phyloP scores from a whole-genome alignment of 2,888 invertebrate genomes.

The Caradrina kadenii region DNA sequence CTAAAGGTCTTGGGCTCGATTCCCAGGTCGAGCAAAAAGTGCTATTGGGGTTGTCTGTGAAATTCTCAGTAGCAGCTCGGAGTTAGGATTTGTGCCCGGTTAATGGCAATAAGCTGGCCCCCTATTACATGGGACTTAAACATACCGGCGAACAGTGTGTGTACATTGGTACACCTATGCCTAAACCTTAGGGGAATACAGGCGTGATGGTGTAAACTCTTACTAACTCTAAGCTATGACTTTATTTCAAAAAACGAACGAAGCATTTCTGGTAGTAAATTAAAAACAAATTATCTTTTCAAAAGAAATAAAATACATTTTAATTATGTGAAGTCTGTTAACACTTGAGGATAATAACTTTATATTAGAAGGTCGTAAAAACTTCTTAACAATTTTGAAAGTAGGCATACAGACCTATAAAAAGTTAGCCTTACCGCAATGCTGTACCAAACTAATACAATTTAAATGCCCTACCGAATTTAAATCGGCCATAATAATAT shows the following conservation, averaged over 20 bases:
- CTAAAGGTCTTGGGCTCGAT: too few species aligned
- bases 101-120: too few species aligned
- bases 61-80: too few species aligned
- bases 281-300: not conserved
- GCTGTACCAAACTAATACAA: conserved; percentile 7
- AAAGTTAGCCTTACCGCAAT: conserved; percentile 13
- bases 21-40: too few species aligned
- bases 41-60: too few species aligned
- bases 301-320: conserved; percentile 9
- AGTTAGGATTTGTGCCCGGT: too few species aligned
- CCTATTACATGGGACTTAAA: too few species aligned
- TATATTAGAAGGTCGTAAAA: conserved; percentile 26
- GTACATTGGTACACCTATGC: too few species aligned
- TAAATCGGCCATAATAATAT: not conserved
- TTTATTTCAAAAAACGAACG: not conserved
- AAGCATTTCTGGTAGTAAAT: not conserved
- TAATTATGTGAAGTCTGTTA: not conserved
- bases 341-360: conserved; percentile 45
- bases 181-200: too few species aligned
- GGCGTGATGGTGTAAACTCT: too few species aligned
- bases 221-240: not conserved
- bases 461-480: not conserved
- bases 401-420: conserved; percentile 6
- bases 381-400: conserved; percentile 16
- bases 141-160: too few species aligned